Evolutionary conservation across 1,140 invertebrate genomes (phyloP).

Genomic region (Saxidomus purpurata): DNA sequence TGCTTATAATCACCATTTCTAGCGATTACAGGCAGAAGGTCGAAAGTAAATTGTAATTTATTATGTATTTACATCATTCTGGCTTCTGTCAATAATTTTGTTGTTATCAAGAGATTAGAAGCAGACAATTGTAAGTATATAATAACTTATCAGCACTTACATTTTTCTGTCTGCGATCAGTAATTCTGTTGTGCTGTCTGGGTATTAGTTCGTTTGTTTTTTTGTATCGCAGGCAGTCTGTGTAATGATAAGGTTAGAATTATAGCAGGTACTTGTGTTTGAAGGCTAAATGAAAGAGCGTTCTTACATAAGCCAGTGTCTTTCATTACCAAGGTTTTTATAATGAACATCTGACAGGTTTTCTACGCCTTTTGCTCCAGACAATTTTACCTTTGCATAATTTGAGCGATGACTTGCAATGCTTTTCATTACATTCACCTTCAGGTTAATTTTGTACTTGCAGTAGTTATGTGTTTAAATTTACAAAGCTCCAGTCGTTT

Average conservation of each 20-base stretch:
- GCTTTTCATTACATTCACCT: no score
- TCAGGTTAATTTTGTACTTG: no score
- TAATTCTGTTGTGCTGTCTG: constrained; percentile 15
- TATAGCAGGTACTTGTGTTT: neutral
- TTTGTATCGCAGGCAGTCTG: constrained; percentile 13
- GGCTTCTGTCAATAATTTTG: neutral
- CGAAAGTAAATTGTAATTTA: constrained; percentile 1
- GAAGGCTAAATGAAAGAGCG: constrained; percentile 5
- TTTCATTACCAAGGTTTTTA: neutral
- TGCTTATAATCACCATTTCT: constrained; percentile 26
- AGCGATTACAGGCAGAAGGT: constrained; percentile 1
- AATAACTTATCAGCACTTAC: constrained; percentile 19
- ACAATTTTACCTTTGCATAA: no score
- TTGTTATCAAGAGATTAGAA: constrained; percentile 10
- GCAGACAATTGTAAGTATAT: neutral
- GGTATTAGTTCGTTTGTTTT: constrained; percentile 31
- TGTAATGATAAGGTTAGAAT: neutral
- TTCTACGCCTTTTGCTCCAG: no score
- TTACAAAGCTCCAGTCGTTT: no score
- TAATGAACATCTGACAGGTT: no score
- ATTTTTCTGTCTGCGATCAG: constrained; percentile 13
- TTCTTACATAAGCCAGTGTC: neutral
- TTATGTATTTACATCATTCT: neutral
- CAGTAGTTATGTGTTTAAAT: no score
- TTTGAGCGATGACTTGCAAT: no score